Conservation (phyloP, 23 tunicate genomes). For the Clavelina lepadiformis region DNA sequence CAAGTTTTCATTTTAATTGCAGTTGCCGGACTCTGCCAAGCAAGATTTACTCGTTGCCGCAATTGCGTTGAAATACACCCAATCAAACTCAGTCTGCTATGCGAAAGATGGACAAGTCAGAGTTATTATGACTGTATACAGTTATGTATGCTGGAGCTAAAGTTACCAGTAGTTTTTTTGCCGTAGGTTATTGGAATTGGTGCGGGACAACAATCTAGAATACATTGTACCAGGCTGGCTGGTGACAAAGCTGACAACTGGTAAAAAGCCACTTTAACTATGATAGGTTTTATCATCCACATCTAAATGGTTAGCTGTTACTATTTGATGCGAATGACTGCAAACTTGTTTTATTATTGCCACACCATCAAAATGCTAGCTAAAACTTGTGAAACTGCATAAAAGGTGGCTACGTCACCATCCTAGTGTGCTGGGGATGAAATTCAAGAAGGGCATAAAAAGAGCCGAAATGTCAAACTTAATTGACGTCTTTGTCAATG, state of each 20-base stretch:
- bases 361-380: too few species aligned
- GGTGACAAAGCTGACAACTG: slow-evolving; percentile 91
- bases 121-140: too few species aligned
- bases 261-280: too few species aligned
- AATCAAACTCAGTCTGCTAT: slow-evolving; percentile 86
- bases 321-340: too few species aligned
- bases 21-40: slow-evolving; percentile 58
- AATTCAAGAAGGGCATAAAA: slow-evolving; percentile 69
- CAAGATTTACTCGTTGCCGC: slow-evolving; percentile 77
- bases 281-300: too few species aligned
- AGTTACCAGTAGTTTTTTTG: slow-evolving; percentile 1
- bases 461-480: slow-evolving; percentile 80
- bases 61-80: slow-evolving; percentile 83
- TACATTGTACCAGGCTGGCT: slow-evolving; percentile 83
- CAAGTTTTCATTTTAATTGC: neutral
- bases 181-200: slow-evolving; percentile 81
- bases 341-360: too few species aligned
- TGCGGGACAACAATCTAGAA: slow-evolving; percentile 91
- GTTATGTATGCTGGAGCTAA: too few species aligned
- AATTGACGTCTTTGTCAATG: slow-evolving; percentile 82
- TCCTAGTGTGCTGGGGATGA: slow-evolving; percentile 68
- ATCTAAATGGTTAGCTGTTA: too few species aligned
- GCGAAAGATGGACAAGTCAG: slow-evolving; percentile 81
- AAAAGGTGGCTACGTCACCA: slow-evolving; percentile 88
- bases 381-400: neutral